Conservation (phyloP, 2,888 invertebrate species). For the Vannuccia rotundouncinata region DNA sequence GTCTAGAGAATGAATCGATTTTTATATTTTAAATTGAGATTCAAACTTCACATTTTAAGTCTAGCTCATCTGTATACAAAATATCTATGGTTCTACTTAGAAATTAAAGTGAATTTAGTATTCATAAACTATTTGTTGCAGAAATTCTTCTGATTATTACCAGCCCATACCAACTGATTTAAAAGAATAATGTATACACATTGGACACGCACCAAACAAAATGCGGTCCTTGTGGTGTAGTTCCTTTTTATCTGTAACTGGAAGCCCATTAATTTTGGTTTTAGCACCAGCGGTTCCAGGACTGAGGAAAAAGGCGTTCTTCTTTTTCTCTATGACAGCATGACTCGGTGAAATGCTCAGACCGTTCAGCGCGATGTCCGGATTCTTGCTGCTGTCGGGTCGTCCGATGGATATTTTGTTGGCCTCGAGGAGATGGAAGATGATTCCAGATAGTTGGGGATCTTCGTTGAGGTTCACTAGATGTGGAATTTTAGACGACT, state of each 20-base stretch:
- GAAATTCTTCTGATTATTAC: too few species aligned
- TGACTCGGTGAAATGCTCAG: constrained; percentile 46
- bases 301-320: constrained; percentile 45
- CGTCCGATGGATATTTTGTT: constrained; percentile 51
- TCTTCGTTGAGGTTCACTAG: constrained; percentile 45
- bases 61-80: neutral
- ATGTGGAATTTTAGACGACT: constrained; percentile 43
- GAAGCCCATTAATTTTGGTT: constrained; percentile 55
- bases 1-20: too few species aligned
- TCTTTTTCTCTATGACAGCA: constrained; percentile 46
- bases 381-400: constrained; percentile 47
- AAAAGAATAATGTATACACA: neutral
- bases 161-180: neutral
- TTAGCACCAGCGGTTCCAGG: constrained; percentile 46
- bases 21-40: neutral
- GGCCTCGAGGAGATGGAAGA: constrained; percentile 44
- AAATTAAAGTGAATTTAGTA: neutral
- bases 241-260: constrained; percentile 47
- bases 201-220: constrained; percentile 52
- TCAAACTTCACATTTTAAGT: neutral
- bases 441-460: constrained; percentile 42
- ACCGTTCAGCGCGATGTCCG: constrained; percentile 51
- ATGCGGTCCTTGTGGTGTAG: constrained; percentile 54
- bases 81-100: neutral
- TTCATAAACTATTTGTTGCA: neutral